Conservation (phyloP, 2,113 vertebrate genomes). For the Podocnemis expansa region DNA sequence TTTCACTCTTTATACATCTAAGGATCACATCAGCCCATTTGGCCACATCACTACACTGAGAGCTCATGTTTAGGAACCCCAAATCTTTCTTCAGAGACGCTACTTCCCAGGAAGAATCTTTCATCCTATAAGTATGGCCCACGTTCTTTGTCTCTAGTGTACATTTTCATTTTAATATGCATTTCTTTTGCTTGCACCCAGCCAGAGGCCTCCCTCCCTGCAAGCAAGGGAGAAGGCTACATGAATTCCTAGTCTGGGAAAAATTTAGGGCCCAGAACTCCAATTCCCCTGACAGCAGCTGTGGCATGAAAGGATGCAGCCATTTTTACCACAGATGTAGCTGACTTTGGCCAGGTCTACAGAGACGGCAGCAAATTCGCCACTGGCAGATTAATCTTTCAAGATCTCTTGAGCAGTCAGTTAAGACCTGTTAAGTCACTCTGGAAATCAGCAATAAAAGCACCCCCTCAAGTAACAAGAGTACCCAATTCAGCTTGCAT, state of each 20-base stretch:
- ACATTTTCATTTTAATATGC: background rate
- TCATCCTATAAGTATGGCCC: background rate
- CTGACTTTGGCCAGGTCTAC: too few species aligned
- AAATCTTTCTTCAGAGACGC: background rate
- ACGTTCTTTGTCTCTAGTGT: background rate
- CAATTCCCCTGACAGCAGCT: background rate
- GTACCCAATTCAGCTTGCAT: too few species aligned
- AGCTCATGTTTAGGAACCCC: background rate
- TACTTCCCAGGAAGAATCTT: background rate
- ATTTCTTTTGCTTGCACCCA: background rate
- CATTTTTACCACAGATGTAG: background rate
- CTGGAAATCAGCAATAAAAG: too few species aligned
- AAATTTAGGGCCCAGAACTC: accelerated
- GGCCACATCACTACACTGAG: background rate
- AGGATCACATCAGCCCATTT: background rate
- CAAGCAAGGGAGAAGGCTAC: background rate
- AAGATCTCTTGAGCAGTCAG: too few species aligned
- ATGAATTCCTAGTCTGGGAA: background rate
- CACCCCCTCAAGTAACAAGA: too few species aligned
- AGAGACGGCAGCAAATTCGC: too few species aligned
- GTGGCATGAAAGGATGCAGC: background rate
- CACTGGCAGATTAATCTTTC: too few species aligned
- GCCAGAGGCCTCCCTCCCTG: background rate
- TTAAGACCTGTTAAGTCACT: too few species aligned
- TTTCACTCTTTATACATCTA: background rate